These are phyloP conservation scores for Drosophila neocordata DNA, from an alignment of 1,140 invertebrate species.

Conservation along the genomic window DNA sequence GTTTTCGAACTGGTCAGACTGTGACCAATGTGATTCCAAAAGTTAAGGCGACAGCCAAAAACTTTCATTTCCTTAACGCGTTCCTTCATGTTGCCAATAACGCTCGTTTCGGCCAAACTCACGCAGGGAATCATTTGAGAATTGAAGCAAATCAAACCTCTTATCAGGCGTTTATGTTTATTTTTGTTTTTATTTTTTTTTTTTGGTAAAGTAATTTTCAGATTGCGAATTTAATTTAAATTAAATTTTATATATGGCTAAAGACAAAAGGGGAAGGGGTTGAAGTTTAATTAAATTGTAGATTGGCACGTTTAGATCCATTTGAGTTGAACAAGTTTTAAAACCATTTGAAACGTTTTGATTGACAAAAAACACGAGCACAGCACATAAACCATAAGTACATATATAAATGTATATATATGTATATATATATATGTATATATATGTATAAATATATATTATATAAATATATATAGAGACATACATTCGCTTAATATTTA, in stretches of 20 bases:
- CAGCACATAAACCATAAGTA: slow-evolving; percentile 10
- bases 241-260: slow-evolving; percentile 10
- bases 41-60: slow-evolving; percentile 82
- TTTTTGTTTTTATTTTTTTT: slow-evolving; percentile 21
- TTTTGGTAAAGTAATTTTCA: slow-evolving; percentile 15
- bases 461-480: not conserved
- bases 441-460: not conserved
- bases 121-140: slow-evolving; percentile 82
- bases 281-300: slow-evolving; percentile 1
- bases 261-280: slow-evolving; percentile 16
- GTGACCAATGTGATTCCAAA: slow-evolving; percentile 82
- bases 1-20: slow-evolving; percentile 81
- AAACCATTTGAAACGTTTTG: slow-evolving; percentile 34
- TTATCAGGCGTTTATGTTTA: slow-evolving; percentile 28
- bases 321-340: slow-evolving; percentile 21
- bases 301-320: slow-evolving; percentile 6
- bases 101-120: slow-evolving; percentile 82
- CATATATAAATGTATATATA: not conserved
- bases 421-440: too few species aligned
- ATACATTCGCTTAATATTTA: slow-evolving; percentile 24
- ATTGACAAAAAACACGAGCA: slow-evolving; percentile 22
- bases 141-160: slow-evolving; percentile 26
- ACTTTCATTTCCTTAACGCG: slow-evolving; percentile 83
- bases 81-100: slow-evolving; percentile 83
- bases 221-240: slow-evolving; percentile 17